Percentiles rank a stretch among this genome's conserved stretches.
phyloP scores from a whole-genome alignment of 2,888 invertebrate genomes.

The Nebria brevicollis region DNA sequence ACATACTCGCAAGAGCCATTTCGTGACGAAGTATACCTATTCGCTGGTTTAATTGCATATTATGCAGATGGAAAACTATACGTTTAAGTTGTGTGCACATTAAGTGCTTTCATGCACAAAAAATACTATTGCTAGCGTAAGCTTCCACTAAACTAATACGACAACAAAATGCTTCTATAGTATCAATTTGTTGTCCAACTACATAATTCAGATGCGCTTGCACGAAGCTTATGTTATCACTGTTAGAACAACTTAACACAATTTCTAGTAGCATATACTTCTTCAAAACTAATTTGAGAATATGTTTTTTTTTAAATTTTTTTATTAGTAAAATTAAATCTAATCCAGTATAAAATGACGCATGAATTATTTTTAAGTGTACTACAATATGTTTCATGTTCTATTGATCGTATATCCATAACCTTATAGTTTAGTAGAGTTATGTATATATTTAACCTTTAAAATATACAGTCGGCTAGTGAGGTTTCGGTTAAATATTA shows the following conservation, averaged over 20 bases:
- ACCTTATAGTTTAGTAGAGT: background rate
- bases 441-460: background rate
- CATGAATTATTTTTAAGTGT: background rate
- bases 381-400: background rate
- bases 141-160: background rate
- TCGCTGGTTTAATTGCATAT: slow-evolving; percentile 29
- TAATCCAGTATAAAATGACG: background rate
- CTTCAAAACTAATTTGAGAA: too few species aligned
- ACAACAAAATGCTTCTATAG: background rate
- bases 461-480: background rate
- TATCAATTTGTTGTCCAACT: too few species aligned
- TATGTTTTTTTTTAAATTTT: too few species aligned
- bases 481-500: background rate
- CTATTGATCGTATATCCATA: background rate
- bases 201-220: too few species aligned
- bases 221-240: too few species aligned
- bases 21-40: slow-evolving; percentile 10
- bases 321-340: too few species aligned
- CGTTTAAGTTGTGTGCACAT: background rate
- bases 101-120: background rate
- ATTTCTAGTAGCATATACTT: too few species aligned
- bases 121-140: background rate
- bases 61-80: slow-evolving; percentile 30
- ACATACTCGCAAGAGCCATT: background rate
- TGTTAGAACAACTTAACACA: too few species aligned